Evolutionary conservation across 2,888 invertebrate species (phyloP), one percentile per base, ranked within the genome.

Genomic region (Drosophila meridiana): DNA sequence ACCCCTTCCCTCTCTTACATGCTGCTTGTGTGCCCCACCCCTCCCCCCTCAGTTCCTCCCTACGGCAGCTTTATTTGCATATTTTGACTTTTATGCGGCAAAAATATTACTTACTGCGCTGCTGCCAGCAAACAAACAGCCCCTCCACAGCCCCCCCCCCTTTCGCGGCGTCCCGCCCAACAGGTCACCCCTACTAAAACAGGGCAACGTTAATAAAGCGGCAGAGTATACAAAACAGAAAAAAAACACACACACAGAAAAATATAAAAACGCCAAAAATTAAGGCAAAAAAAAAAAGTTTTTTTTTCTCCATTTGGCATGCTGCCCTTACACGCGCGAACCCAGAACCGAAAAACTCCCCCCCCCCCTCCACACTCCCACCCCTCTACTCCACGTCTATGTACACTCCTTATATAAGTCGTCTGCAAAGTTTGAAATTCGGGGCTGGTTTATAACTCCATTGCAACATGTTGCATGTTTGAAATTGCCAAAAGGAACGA

Each of bases 31-130:
- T 26, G 14, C 34, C 55, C 55, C 9, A 5, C n/a, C 20, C 11
- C 28, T 26, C 9, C 26, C 28, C 28, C 26, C 6, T 47, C 45
- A 50, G 20, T 20, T 20, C 20, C 20, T 20, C 20, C 1, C 20
- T 20, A 20, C 59, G 56, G n/a, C 73, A 80, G 78, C 87, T 87
- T 84, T 84, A 84, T 84, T 84, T 84, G 83, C 87, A 84, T 84
- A 84, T 84, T 84, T 87, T 84, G 84, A 84, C 84, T 84, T 84
- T 84, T 87, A 84, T 84, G 84, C 84, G 87, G 84, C 84, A 84
- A 82, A 87, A 84, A 84, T 84, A 84, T 84, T 84, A 84, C 83
- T 82, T 84, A 82, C 85, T 86, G 87, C 87, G 80, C 80, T 80
- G 83, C 82, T 81, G 83, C 86, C 82, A 80, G 75, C 82, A 77